phyloP scores from a whole-genome alignment of 30 jellyfish, hydroid and myxozoan genomes.

The Hydractinia echinata region DNA sequence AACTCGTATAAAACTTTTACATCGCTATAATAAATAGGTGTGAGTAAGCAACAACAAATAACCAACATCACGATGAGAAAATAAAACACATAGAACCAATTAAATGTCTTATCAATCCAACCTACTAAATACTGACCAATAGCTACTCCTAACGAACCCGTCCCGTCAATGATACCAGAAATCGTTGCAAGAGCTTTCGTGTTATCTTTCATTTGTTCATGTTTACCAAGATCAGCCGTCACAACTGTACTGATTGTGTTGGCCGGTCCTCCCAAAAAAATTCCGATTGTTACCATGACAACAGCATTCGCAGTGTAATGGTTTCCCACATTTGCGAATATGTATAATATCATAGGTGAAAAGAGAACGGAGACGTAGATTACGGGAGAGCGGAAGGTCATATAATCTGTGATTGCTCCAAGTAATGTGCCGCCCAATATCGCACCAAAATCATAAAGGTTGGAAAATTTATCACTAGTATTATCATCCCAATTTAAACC shows the following conservation, averaged over 20 bases:
- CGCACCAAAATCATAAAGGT: constrained; percentile 89
- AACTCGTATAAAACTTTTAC: background rate
- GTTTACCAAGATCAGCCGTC: constrained; percentile 97
- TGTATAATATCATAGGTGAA: constrained; percentile 62
- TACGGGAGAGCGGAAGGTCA: constrained; percentile 80
- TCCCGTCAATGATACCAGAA: constrained; percentile 96
- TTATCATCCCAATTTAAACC: constrained; percentile 90
- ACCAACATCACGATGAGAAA: constrained; percentile 76
- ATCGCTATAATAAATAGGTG: constrained; percentile 74
- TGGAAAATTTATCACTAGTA: constrained; percentile 76
- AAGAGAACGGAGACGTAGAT: constrained; percentile 52
- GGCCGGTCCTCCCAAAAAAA: constrained; percentile 98
- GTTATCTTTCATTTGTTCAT: constrained; percentile 56
- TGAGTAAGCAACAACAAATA: constrained; percentile 50
- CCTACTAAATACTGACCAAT: constrained; percentile 86
- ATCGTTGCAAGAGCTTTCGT: constrained; percentile 91
- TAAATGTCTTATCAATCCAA: constrained; percentile 56
- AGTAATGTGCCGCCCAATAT: constrained; percentile 80
- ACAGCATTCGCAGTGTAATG: constrained; percentile 60
- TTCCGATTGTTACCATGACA: constrained; percentile 73
- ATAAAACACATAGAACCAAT: constrained; percentile 87
- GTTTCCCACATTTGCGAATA: constrained; percentile 61
- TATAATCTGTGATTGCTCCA: constrained; percentile 64
- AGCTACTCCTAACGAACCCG: constrained; percentile 98
- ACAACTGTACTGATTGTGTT: constrained; percentile 96